Evolutionary conservation across 1,140 invertebrate species (phyloP).

Genomic region (Panonychus citri): DNA sequence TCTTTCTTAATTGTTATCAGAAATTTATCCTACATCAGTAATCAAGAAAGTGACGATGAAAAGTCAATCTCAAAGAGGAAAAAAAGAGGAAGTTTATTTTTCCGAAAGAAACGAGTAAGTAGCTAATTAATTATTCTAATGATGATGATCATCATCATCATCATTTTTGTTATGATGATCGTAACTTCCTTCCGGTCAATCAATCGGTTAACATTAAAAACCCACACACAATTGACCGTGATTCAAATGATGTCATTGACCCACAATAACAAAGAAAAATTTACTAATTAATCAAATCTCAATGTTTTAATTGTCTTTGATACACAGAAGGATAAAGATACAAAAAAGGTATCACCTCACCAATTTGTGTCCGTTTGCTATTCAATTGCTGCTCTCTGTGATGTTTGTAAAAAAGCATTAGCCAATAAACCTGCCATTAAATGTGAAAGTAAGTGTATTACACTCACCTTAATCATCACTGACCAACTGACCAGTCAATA

Average conservation of each 20-base stretch:
- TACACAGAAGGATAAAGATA: slow-evolving; percentile 31
- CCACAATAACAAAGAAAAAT: no score
- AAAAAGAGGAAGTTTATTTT: slow-evolving; percentile 54
- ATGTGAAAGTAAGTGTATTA: slow-evolving; percentile 43
- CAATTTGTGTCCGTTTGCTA: slow-evolving; percentile 48
- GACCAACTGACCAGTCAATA: slow-evolving; percentile 4
- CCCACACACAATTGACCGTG: no score
- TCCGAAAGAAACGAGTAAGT: slow-evolving; percentile 56
- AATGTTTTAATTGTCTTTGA: slow-evolving; percentile 25
- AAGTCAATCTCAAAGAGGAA: slow-evolving; percentile 59
- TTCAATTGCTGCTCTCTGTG: slow-evolving; percentile 43
- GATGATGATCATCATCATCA: no score
- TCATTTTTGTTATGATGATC: no score
- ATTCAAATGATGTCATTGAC: no score
- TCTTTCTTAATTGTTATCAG: not conserved
- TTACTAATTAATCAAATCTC: not conserved
- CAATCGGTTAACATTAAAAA: no score
- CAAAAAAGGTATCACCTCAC: slow-evolving; percentile 35
- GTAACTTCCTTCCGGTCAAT: no score
- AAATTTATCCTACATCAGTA: slow-evolving; percentile 9
- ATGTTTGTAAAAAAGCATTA: slow-evolving; percentile 53
- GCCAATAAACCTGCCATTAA: slow-evolving; percentile 47
- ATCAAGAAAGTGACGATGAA: slow-evolving; percentile 33
- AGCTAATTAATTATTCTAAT: not conserved
- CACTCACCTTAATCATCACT: no score